phyloP scores from a whole-genome alignment of 2,797 vertebrate genomes.

The Pseudotriccus pelzelni region DNA sequence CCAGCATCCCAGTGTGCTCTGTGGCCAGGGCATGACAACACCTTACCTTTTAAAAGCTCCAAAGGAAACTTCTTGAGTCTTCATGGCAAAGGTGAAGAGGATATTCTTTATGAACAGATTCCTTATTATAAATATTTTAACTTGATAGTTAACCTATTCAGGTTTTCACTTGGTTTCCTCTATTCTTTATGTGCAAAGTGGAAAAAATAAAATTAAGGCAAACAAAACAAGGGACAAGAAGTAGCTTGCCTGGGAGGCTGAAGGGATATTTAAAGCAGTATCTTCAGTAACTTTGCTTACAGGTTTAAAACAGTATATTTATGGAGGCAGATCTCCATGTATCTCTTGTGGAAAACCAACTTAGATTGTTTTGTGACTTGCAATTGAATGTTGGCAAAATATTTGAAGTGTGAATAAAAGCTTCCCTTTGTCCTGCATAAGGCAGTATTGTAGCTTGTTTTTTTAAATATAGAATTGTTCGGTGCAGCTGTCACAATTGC shows the following conservation, averaged over 20 bases:
- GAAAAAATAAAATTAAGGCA: neutral
- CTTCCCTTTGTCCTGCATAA: neutral
- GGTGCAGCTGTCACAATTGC: neutral
- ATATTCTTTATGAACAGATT: neutral
- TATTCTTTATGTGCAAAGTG: neutral
- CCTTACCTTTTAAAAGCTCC: neutral
- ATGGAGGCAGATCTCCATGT: neutral
- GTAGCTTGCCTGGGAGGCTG: neutral
- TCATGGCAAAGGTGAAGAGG: neutral
- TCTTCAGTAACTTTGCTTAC: neutral
- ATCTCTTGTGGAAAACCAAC: neutral
- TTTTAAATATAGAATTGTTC: neutral
- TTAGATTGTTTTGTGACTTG: neutral
- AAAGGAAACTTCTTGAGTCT: neutral
- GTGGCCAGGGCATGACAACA: neutral
- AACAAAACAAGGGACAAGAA: neutral
- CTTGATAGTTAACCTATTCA: neutral
- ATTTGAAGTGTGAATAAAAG: neutral
- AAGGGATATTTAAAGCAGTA: neutral
- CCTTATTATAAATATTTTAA: neutral
- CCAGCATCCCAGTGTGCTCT: neutral
- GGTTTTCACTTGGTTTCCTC: neutral
- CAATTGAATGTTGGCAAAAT: neutral
- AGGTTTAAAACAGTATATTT: neutral
- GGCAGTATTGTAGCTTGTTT: fast-evolving